These are phyloP conservation scores for Hipposideros larvatus DNA, from an alignment of 2,797 vertebrate species.

Conservation along the genomic window DNA sequence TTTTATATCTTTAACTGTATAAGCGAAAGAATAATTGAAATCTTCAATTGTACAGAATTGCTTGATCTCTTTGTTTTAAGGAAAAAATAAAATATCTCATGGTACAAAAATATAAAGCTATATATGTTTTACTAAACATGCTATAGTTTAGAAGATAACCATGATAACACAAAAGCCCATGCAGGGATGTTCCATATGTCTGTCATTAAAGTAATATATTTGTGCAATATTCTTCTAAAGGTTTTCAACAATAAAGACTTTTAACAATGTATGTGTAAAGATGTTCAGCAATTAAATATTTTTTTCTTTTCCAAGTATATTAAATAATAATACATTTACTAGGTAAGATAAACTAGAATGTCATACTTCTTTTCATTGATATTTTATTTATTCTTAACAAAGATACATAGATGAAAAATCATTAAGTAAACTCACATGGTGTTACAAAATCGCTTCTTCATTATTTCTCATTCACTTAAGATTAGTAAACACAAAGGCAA, in stretches of 20 bases:
- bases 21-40: not conserved
- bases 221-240: not conserved
- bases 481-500: not conserved
- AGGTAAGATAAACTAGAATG: not conserved
- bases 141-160: not conserved
- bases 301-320: not conserved
- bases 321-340: not conserved
- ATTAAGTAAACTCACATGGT: not conserved
- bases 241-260: not conserved
- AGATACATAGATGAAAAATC: not conserved
- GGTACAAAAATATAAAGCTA: not conserved
- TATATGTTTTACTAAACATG: not conserved
- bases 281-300: not conserved
- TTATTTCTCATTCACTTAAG: not conserved
- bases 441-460: not conserved
- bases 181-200: rapidly evolving
- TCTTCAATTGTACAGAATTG: not conserved
- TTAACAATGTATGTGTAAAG: not conserved
- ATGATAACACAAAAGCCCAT: not conserved
- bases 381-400: conserved; percentile 11
- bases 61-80: not conserved
- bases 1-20: not conserved
- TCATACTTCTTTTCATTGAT: not conserved
- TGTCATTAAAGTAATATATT: not conserved
- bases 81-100: not conserved